Conservation (phyloP, 2,797 vertebrate species). For the Stomatorhinus walkeri region DNA sequence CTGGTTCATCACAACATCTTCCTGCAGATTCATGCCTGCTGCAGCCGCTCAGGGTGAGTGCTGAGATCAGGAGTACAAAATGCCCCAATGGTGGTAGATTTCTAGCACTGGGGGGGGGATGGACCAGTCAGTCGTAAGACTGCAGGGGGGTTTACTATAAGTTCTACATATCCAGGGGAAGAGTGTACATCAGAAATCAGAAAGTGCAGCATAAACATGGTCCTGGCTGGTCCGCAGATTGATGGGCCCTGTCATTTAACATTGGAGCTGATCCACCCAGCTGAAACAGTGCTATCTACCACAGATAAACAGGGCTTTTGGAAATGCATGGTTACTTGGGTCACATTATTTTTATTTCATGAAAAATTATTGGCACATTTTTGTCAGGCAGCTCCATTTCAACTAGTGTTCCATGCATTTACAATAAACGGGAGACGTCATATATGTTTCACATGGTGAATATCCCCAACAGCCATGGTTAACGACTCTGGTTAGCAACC, state of each 20-base stretch:
- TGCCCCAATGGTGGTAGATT: not conserved
- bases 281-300: not conserved
- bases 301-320: not conserved
- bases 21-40: not conserved
- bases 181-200: not conserved
- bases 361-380: not conserved
- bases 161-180: not conserved
- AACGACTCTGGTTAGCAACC: not conserved
- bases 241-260: not conserved
- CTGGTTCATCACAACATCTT: not conserved
- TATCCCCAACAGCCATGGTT: not conserved
- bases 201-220: not conserved
- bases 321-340: not conserved
- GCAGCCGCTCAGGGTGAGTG: not conserved
- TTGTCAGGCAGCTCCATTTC: not conserved
- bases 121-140: not conserved
- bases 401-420: not conserved
- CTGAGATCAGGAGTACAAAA: not conserved
- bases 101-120: not conserved
- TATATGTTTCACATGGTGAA: not conserved
- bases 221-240: not conserved
- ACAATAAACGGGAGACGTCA: not conserved
- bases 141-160: not conserved
- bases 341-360: not conserved
- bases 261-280: not conserved